These are phyloP conservation scores for Amorpha juglandis DNA, from an alignment of 2,888 invertebrate species.

Conservation along the genomic window DNA sequence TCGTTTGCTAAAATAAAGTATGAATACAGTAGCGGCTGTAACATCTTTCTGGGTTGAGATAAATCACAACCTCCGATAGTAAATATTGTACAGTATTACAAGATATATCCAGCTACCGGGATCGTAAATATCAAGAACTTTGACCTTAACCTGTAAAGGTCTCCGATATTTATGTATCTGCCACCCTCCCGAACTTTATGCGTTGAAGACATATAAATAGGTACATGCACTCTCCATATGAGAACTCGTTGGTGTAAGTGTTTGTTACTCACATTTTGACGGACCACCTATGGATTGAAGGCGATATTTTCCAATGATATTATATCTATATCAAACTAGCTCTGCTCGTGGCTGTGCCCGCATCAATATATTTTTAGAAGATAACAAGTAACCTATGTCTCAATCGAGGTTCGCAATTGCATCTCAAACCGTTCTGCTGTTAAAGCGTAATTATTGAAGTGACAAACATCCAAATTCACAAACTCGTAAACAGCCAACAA, in stretches of 20 bases:
- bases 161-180: conserved; percentile 30
- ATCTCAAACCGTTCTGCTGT: too few species aligned
- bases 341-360: too few species aligned
- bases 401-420: too few species aligned
- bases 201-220: conserved; percentile 22
- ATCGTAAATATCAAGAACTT: conserved; percentile 42
- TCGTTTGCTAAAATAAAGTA: background rate
- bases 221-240: conserved; percentile 9
- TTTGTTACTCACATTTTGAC: background rate
- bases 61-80: conserved; percentile 24
- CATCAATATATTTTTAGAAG: too few species aligned
- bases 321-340: background rate
- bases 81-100: conserved; percentile 19
- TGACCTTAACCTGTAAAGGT: conserved; percentile 40
- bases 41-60: conserved; percentile 16
- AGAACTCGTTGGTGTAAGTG: background rate
- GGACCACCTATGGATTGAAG: background rate
- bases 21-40: background rate
- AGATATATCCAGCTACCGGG: conserved; percentile 6
- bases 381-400: too few species aligned
- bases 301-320: background rate
- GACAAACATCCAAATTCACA: too few species aligned
- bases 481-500: too few species aligned
- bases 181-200: conserved; percentile 27
- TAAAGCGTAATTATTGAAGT: too few species aligned